Evolutionary conservation across 2,113 vertebrate species (phyloP).

Genomic region (Neotragus pygmaeus): DNA sequence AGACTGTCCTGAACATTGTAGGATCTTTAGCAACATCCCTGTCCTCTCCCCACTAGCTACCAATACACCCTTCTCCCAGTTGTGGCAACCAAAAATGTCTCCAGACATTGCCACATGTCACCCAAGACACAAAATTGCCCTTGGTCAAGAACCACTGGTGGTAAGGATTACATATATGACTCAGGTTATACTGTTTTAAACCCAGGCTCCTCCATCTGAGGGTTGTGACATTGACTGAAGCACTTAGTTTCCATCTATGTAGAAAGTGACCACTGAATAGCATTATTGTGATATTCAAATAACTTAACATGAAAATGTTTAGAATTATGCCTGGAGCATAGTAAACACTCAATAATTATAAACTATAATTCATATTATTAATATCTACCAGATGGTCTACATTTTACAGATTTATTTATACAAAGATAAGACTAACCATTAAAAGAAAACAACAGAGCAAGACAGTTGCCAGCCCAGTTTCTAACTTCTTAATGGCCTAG

Average conservation of each 20-base stretch:
- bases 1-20: neutral
- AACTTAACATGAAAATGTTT: neutral
- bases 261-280: neutral
- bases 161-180: neutral
- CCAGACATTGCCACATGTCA: neutral
- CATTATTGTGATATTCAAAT: neutral
- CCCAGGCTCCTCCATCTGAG: neutral
- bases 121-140: neutral
- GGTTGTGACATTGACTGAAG: neutral
- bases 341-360: neutral
- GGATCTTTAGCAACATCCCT: neutral
- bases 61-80: rapidly evolving
- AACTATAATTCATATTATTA: neutral
- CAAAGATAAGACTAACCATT: neutral
- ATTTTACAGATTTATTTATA: neutral
- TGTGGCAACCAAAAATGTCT: neutral
- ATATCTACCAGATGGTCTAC: neutral
- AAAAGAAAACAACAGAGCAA: neutral
- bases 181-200: neutral
- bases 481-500: neutral
- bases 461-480: neutral
- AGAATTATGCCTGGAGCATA: neutral
- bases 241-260: neutral
- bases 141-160: neutral
- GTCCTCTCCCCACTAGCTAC: neutral